These are phyloP conservation scores for Heterotis niloticus DNA, from an alignment of 2,113 vertebrate genomes.

Conservation along the genomic window DNA sequence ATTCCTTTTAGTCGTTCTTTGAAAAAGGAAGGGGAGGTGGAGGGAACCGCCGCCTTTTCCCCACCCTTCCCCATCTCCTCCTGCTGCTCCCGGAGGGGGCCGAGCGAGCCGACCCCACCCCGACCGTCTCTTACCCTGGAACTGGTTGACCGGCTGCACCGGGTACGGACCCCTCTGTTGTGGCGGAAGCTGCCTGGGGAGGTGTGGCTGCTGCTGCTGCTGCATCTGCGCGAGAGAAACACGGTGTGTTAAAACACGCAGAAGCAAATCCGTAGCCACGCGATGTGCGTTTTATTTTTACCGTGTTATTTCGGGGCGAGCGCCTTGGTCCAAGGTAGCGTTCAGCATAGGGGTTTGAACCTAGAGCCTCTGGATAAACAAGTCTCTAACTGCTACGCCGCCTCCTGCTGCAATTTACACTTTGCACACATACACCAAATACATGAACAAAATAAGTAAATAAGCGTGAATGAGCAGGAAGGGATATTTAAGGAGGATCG, in stretches of 20 bases:
- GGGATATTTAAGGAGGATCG: neutral
- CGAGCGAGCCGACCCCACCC: neutral
- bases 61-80: too few relatives aligned
- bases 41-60: too few relatives aligned
- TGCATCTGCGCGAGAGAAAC: constrained; percentile 48
- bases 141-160: constrained; percentile 84
- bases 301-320: too few relatives aligned
- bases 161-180: constrained; percentile 85
- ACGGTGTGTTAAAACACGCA: neutral
- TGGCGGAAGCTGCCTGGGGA: constrained; percentile 86
- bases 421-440: too few relatives aligned
- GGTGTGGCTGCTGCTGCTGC: constrained; percentile 82
- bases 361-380: too few relatives aligned
- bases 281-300: too few relatives aligned
- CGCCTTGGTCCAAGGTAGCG: too few relatives aligned
- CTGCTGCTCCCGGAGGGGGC: neutral
- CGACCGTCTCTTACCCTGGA: constrained; percentile 77
- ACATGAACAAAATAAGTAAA: too few relatives aligned
- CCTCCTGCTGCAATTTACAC: too few relatives aligned
- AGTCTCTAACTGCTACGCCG: too few relatives aligned
- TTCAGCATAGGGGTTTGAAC: too few relatives aligned
- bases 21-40: neutral
- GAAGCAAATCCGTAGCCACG: too few relatives aligned
- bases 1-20: neutral
- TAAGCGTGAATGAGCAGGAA: neutral